Evolutionary conservation across 1,140 invertebrate species (phyloP), one percentile per base, ranked within the genome.

Genomic region (Lordiphosa stackelbergi): DNA sequence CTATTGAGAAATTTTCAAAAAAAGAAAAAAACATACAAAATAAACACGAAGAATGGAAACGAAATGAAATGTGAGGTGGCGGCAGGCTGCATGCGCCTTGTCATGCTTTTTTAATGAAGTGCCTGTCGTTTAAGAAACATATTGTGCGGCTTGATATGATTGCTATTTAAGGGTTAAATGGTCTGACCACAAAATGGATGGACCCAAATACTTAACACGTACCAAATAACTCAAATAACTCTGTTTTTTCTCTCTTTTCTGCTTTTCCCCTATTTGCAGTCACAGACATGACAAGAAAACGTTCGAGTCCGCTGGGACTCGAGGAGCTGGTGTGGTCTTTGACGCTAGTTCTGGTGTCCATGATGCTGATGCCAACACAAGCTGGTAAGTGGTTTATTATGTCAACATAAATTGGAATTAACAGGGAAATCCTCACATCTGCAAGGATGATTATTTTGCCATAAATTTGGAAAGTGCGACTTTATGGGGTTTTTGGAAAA

Each of bases 251-350:
- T 38, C 13, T 46, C 24, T 48, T 16, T 43, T 57, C 5, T 54
- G 28, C 28, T 31, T 31, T 31, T 31, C 7, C 7, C 28, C 28
- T 43, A 58, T 28, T 85, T 86, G 52, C 78, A 86, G 85, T 61
- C 51, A 71, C 71, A 69, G 66, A 71, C 68, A 72, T 87, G 85
- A 87, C 85, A 68, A 85, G 85, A 64, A 87, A 85, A 79, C 85
- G 85, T 86, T 87, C 85, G 85, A 87, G 85, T 87, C 85, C 85
- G 48, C 52, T 85, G 77, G 85, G 85, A 86, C 85, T 87, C 85
- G 85, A 87, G 72, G 71, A 84, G 73, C 65, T 85, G 69, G 57
- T 74, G 41, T 31, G 28, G 28, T 60, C 69, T 54, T 45, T 79
- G 38, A 53, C 65, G 46, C 70, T 85, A 59, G 69, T 70, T 61